Conservation (phyloP, 2,888 invertebrate species). For the Acrocyrtus sp. region DNA sequence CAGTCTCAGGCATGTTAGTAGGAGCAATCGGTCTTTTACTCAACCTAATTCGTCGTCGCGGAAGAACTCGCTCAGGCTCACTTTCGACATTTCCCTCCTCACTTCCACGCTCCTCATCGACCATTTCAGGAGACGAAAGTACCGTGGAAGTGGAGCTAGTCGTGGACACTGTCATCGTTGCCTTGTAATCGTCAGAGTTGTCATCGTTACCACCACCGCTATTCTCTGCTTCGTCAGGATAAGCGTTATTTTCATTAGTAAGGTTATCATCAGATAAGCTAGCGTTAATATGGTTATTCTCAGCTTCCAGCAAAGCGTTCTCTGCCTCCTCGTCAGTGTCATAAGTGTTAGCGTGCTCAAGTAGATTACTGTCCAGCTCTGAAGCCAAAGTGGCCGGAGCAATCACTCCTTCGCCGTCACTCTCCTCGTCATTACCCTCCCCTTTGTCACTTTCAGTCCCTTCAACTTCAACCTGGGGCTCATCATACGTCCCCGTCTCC, state of each 20-base stretch:
- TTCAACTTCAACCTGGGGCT: not conserved
- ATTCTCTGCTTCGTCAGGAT: not conserved
- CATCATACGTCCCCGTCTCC: not conserved
- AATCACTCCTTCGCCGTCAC: too few species aligned
- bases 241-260: not conserved
- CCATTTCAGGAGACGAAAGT: too few species aligned
- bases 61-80: constrained; percentile 14
- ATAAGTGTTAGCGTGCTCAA: not conserved
- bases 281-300: constrained; percentile 18
- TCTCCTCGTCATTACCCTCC: not conserved
- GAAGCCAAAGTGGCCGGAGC: too few species aligned
- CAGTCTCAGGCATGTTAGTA: too few species aligned
- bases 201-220: not conserved
- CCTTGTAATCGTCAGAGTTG: constrained; percentile 25
- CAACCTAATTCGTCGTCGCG: constrained; percentile 25
- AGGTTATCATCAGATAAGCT: constrained; percentile 7
- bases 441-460: not conserved
- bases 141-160: too few species aligned
- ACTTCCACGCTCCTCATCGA: not conserved
- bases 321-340: not conserved
- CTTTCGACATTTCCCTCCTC: not conserved
- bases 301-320: constrained; percentile 1
- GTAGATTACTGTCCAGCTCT: not conserved
- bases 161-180: not conserved
- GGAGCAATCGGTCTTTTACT: constrained; percentile 17